Percentiles rank a stretch among this genome's conserved stretches.
phyloP scores from a whole-genome alignment of 2,113 vertebrate genomes.

The Etia nguti region DNA sequence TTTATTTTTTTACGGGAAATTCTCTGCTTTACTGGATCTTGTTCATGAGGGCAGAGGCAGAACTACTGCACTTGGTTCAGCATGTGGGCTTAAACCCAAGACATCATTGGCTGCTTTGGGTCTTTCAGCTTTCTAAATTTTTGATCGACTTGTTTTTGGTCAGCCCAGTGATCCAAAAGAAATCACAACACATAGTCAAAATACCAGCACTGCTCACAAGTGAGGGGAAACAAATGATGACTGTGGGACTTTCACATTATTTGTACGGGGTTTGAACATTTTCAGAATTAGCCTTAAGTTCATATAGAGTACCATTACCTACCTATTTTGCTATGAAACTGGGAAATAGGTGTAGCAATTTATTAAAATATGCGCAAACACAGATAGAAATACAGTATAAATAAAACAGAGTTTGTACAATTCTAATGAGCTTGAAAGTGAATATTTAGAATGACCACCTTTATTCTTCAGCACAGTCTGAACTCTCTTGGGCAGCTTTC shows the following conservation, averaged over 20 bases:
- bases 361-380: not conserved
- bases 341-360: not conserved
- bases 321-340: not conserved
- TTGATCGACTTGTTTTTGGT: not conserved
- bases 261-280: not conserved
- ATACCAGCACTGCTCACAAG: not conserved
- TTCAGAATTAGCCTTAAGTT: not conserved
- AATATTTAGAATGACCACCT: not conserved
- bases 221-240: not conserved
- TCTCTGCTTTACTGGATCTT: not conserved
- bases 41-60: not conserved
- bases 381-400: rapidly evolving
- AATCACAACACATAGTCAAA: not conserved
- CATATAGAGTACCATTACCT: not conserved
- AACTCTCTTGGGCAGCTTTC: not conserved
- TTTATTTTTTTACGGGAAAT: not conserved
- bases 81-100: not conserved
- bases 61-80: not conserved
- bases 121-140: not conserved
- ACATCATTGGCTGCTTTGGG: not conserved
- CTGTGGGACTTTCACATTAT: not conserved
- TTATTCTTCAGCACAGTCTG: not conserved
- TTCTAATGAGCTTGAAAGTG: not conserved
- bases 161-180: not conserved
- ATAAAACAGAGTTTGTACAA: not conserved